These are phyloP conservation scores for Danio albolineatus DNA, from an alignment of 2,797 vertebrate genomes.

Conservation along the genomic window DNA sequence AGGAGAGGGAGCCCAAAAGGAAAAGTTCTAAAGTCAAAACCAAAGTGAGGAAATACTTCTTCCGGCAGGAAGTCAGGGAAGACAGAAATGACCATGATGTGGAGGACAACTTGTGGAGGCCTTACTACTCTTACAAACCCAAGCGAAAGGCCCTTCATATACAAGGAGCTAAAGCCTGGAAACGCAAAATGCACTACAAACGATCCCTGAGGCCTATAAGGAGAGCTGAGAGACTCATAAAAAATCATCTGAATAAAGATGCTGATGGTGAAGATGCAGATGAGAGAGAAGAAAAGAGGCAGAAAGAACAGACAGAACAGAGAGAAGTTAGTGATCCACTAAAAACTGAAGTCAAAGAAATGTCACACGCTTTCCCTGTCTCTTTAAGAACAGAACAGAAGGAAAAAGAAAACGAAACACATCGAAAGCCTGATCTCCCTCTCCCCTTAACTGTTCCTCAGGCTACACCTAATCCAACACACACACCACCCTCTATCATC, in stretches of 20 bases:
- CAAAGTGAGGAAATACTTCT: constrained; percentile 81
- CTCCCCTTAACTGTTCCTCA: constrained; percentile 61
- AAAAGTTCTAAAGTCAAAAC: constrained; percentile 71
- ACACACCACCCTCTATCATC: constrained; percentile 68
- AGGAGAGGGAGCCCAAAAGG: constrained; percentile 63
- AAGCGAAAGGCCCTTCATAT: constrained; percentile 82
- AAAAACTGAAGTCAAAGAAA: constrained; percentile 49
- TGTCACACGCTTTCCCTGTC: constrained; percentile 55
- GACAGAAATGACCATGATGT: constrained; percentile 84
- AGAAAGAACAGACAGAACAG: constrained; percentile 54
- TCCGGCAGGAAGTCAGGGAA: constrained; percentile 81
- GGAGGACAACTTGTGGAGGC: constrained; percentile 90
- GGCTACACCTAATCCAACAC: constrained; percentile 65
- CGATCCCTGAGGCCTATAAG: constrained; percentile 81
- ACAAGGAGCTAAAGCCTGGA: constrained; percentile 85
- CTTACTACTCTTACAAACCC: constrained; percentile 93
- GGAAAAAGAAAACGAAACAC: constrained; percentile 68
- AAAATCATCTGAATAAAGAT: constrained; percentile 68
- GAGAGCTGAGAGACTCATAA: constrained; percentile 77
- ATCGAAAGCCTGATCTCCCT: constrained; percentile 62
- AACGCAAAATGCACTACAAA: constrained; percentile 82
- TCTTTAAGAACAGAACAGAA: constrained; percentile 67
- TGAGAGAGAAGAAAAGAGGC: constrained; percentile 58
- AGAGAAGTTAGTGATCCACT: constrained; percentile 34
- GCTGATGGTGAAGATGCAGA: constrained; percentile 70